Percentiles rank a stretch among this genome's conserved stretches.
phyloP scores from a whole-genome alignment of 1,140 invertebrate genomes.

The Oncopodura yosiiana region DNA sequence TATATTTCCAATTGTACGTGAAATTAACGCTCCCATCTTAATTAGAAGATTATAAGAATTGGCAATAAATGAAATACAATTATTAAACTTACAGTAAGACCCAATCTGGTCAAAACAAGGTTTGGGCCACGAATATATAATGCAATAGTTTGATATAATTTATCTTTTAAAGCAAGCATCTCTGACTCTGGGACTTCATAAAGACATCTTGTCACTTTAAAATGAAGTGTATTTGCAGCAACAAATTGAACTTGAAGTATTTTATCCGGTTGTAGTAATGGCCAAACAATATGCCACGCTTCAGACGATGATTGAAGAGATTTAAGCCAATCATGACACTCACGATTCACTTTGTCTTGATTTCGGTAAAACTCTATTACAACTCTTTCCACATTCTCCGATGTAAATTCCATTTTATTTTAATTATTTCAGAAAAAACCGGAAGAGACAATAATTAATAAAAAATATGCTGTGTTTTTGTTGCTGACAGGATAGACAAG shows the following conservation, averaged over 20 bases:
- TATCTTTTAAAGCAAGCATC: slow-evolving; percentile 28
- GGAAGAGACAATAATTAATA: background rate
- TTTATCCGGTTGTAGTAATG: slow-evolving; percentile 23
- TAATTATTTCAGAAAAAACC: background rate
- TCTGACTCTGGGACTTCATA: slow-evolving; percentile 29
- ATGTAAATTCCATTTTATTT: slow-evolving; percentile 31
- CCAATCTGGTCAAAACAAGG: slow-evolving; percentile 28
- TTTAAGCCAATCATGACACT: slow-evolving; percentile 34
- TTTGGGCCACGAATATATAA: slow-evolving; percentile 29
- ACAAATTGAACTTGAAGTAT: slow-evolving; percentile 30
- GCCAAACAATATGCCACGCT: slow-evolving; percentile 34
- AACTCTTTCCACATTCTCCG: slow-evolving; percentile 32
- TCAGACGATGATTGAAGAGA: slow-evolving; percentile 27
- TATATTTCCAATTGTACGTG: slow-evolving; percentile 28
- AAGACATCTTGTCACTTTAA: slow-evolving; percentile 29
- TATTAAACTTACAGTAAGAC: slow-evolving; percentile 23
- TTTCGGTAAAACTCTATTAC: slow-evolving; percentile 33
- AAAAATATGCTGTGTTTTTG: too few relatives aligned
- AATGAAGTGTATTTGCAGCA: slow-evolving; percentile 32
- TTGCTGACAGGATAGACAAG: background rate
- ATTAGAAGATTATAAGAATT: slow-evolving; percentile 6
- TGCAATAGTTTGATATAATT: slow-evolving; percentile 20
- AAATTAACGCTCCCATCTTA: slow-evolving; percentile 29
- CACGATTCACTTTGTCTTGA: slow-evolving; percentile 24
- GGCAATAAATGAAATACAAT: background rate